These are phyloP conservation scores for Microtus pennsylvanicus DNA, from an alignment of 2,113 vertebrate genomes.

Conservation along the genomic window DNA sequence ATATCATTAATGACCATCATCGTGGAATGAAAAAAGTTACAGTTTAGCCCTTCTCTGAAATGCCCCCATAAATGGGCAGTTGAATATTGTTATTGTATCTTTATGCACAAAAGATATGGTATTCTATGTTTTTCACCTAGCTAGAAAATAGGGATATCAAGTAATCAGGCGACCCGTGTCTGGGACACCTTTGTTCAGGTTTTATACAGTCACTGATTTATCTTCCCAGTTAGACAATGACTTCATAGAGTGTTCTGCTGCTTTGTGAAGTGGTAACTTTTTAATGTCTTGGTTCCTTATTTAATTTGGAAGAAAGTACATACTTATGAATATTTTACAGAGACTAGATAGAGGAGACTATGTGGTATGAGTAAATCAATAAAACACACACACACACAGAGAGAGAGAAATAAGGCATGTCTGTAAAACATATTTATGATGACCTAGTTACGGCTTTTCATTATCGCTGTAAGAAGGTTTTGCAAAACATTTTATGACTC, in stretches of 20 bases:
- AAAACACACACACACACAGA: conserved; percentile 34
- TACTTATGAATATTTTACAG: conserved; percentile 59
- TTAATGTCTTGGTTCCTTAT: conserved; percentile 61
- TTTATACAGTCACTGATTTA: conserved; percentile 61
- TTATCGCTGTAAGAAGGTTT: conserved; percentile 59
- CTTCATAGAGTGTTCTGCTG: neutral
- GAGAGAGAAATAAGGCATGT: conserved; percentile 12
- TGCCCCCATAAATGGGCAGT: conserved; percentile 3
- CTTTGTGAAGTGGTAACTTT: conserved; percentile 71
- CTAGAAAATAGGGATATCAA: conserved; percentile 23
- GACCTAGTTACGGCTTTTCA: conserved; percentile 52
- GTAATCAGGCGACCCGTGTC: conserved; percentile 42
- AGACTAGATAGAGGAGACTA: neutral
- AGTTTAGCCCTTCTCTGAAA: conserved; percentile 52
- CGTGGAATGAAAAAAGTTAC: conserved; percentile 35
- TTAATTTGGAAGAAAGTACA: conserved; percentile 38
- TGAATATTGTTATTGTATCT: conserved; percentile 45
- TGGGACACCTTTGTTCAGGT: conserved; percentile 40
- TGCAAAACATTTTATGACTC: neutral
- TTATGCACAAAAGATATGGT: conserved; percentile 41
- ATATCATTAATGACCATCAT: conserved; percentile 63
- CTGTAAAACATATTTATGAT: conserved; percentile 40
- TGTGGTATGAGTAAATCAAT: conserved; percentile 58
- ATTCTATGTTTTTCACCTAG: conserved; percentile 25
- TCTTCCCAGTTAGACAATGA: conserved; percentile 44